Conservation (phyloP, 2,113 vertebrate genomes). For the Rostratula benghalensis region DNA sequence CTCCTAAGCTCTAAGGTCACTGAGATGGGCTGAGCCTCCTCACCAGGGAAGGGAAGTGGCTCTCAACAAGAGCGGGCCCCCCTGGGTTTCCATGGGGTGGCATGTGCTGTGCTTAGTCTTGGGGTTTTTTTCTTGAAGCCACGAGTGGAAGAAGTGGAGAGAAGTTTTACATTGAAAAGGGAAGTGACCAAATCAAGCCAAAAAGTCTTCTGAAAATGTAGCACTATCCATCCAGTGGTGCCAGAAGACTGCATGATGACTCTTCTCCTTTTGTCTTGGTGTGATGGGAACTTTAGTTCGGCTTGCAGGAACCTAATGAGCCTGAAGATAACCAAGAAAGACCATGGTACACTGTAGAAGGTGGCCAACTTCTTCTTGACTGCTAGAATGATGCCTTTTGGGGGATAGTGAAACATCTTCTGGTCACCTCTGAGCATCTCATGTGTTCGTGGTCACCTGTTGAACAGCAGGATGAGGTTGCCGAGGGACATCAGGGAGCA, state of each 20-base stretch:
- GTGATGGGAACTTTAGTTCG: background rate
- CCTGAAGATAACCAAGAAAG: background rate
- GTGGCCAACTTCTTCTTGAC: background rate
- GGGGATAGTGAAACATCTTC: background rate
- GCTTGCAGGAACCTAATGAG: background rate
- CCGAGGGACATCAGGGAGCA: background rate
- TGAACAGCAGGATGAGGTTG: background rate
- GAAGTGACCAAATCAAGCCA: background rate
- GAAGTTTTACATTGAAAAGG: background rate
- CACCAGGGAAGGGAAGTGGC: background rate
- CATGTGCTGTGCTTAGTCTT: accelerated
- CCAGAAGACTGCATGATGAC: background rate
- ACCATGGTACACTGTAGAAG: background rate
- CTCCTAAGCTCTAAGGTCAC: background rate
- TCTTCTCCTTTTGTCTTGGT: background rate
- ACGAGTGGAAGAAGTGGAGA: background rate
- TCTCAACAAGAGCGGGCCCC: background rate
- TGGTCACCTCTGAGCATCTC: background rate
- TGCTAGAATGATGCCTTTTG: background rate
- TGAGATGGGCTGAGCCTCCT: background rate
- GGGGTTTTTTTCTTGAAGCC: background rate
- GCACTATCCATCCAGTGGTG: background rate
- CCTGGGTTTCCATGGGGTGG: background rate
- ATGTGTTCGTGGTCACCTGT: accelerated
- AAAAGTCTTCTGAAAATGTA: background rate